Evolutionary conservation across 2,888 invertebrate genomes (phyloP).

Genomic region (Lysandra bellargus): DNA sequence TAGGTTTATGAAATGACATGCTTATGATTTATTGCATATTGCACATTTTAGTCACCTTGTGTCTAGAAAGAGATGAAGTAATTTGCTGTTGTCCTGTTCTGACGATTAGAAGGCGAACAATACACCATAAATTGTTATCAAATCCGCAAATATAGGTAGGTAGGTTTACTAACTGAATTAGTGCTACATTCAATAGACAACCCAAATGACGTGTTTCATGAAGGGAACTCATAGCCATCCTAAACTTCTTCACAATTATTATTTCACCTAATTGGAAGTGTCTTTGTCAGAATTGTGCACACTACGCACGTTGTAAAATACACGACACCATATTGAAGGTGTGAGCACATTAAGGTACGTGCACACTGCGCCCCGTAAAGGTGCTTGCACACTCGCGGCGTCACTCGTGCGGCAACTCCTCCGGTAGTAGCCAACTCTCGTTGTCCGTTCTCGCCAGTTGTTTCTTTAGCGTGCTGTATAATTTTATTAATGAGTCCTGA

Average conservation of each 20-base stretch:
- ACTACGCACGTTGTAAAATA: neutral
- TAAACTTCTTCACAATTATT: neutral
- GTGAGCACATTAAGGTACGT: neutral
- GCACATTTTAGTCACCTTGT: neutral
- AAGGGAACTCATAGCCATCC: neutral
- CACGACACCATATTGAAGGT: neutral
- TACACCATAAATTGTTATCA: too few relatives aligned
- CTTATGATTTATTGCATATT: neutral
- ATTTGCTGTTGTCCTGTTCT: too few relatives aligned
- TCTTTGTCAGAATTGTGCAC: constrained; percentile 22
- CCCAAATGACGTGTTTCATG: neutral
- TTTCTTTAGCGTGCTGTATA: constrained; percentile 82
- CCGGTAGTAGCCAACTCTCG: constrained; percentile 79
- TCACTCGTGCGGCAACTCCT: constrained; percentile 73
- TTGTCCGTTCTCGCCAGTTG: constrained; percentile 81
- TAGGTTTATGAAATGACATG: neutral
- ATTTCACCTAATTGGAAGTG: neutral
- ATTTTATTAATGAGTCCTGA: constrained; percentile 84
- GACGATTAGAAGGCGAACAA: too few relatives aligned
- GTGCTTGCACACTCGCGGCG: constrained; percentile 38
- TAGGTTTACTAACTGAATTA: neutral
- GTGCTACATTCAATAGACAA: neutral
- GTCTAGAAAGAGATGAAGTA: too few relatives aligned
- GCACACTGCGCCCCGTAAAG: constrained; percentile 26
- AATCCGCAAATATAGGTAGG: neutral